Conservation (phyloP, 1,140 invertebrate genomes). For the Lepidostoma basale region DNA sequence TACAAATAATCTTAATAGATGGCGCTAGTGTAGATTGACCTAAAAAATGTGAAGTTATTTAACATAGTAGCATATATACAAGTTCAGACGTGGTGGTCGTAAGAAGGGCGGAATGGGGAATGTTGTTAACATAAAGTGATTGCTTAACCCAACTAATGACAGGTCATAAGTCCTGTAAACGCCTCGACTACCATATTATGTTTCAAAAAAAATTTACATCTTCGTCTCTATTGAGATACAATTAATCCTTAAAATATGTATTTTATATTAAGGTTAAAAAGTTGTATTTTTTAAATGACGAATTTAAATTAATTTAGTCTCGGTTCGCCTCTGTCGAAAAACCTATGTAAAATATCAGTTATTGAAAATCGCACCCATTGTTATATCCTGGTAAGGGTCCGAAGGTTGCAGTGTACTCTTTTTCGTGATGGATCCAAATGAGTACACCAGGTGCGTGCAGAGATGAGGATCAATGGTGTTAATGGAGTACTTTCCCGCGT, state of each 20-base stretch:
- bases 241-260: too few species aligned
- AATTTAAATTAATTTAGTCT: neutral
- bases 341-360: neutral
- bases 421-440: neutral
- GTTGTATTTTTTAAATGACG: neutral
- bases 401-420: neutral
- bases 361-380: neutral
- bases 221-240: too few species aligned
- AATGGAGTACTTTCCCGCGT: neutral
- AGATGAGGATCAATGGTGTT: conserved; percentile 93
- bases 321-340: neutral
- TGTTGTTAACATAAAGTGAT: too few species aligned
- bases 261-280: neutral
- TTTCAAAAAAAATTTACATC: too few species aligned
- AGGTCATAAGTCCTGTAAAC: too few species aligned
- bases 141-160: too few species aligned
- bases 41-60: too few species aligned
- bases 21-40: too few species aligned
- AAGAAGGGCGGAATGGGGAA: neutral
- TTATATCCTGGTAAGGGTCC: neutral
- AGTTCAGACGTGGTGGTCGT: too few species aligned
- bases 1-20: too few species aligned
- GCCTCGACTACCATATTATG: too few species aligned
- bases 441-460: conserved; percentile 92
- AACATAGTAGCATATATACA: too few species aligned